Base-by-base conservation (phyloP, 2,113 vertebrate genomes). In the Hemiprocne comata region DNA sequence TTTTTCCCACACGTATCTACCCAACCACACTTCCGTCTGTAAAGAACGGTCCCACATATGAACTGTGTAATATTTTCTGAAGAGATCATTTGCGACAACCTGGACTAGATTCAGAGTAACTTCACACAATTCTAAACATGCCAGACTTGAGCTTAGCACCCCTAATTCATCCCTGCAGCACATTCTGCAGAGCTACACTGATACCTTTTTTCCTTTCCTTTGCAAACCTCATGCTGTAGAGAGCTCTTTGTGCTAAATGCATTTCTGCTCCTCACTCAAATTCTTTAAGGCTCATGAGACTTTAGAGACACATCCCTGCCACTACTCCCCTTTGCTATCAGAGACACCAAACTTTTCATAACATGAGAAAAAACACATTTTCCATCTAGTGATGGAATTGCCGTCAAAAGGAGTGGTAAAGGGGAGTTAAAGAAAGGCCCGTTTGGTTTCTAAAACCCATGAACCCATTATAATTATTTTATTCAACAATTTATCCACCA, bases 1-100 rank as follows among this genome's bases (percentile, higher is more conserved):
- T 64, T 54, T 31, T 54, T 28, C 42, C 20, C 33, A 11, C 1
- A 3, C 5, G 1, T 12, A 3, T 4, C n/a, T 6, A 34, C 25
- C 28, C 53, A 46, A 5, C 5, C 33, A n/a, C 55, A 26, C 7
- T 13, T 75, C 44, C 9, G 1, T 13, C 44, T 36, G 23, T 38
- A 28, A 78, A 5, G n/a, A 4, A 26, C 57, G 78, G 44, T 44
- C 44, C 26, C 62, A 55, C 7, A 1, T 1, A 0, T 42, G 13
- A 42, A 40, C 53, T 46, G 33, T 3, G 16, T 6, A 14, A 5
- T 1, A 4, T 26, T 81, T 76, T 73, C 58, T 83, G 26, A 74
- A 61, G 26, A 53, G 18, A 13, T 12, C 14, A 13, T 20, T 26
- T 26, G 50, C 40, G 44, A 61, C n/a, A 69, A 64, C 10, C 28